Base-by-base conservation (phyloP, 2,888 invertebrate genomes). In the Notodonta dromedarius region DNA sequence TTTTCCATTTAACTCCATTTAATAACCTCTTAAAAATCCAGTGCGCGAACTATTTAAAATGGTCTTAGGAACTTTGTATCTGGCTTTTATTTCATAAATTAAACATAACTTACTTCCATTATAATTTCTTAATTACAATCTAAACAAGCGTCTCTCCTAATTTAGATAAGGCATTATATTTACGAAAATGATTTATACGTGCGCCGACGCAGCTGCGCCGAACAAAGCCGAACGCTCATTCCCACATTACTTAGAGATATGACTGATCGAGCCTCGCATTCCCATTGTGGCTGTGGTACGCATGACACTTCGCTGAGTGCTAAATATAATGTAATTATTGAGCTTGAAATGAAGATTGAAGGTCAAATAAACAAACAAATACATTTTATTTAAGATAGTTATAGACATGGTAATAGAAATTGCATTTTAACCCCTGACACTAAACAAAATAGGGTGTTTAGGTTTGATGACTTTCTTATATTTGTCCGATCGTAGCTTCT, bases 171-270 rank as follows among this genome's bases (percentile, higher is more conserved):
- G 73, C 69, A 73, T 81, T 74, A 84, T 79, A 79, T 82, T 80
- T 83, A 83, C 77, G 70, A 78, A 82, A 83, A 88, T 89, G 89
- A 91, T 90, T 88, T 88, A 90, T 90, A 78, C 67, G 71, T 73
- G 81, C 80, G 80, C 80, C 74, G 72, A 76, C 85, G 84, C 90
- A 89, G 87, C 86, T 87, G 86, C 74, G 79, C 74, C 66, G 71
- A 79, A 87, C 86, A 87, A 87, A 86, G 80, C 72, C 75, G 64
- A 60, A 70, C 67, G 67, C 74, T 67, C 83, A 82, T 90, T 91
- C 90, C 85, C 91, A 91, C 90, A 90, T 88, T 86, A 87, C 84
- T 89, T 89, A 88, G 73, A 76, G 80, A 83, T 84, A 87, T 90
- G 90, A 90, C 81, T 84, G 89, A 89, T 88, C 79, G 85, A 78